Percentiles rank a stretch among this genome's conserved stretches.
Evolutionary conservation across 2,797 vertebrate species (phyloP).

Genomic region (Pseudochaenichthys georgianus): DNA sequence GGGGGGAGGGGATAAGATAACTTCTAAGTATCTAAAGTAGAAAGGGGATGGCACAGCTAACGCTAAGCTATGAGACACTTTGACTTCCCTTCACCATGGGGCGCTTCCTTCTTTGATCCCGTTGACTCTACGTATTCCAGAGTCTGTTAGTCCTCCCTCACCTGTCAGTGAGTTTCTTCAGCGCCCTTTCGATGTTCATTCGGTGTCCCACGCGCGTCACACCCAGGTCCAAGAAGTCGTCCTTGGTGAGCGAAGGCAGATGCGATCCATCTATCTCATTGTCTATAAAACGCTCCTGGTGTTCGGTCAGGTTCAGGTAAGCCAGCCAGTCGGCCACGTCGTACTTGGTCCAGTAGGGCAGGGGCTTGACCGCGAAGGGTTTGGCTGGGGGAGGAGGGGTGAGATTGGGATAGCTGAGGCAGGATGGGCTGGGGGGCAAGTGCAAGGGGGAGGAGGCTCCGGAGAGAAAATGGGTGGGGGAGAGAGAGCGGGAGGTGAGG

Average conservation of each 20-base stretch:
- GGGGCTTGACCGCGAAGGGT: slow-evolving; percentile 93
- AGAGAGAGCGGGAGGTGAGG: slow-evolving; percentile 87
- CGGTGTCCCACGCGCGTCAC: slow-evolving; percentile 96
- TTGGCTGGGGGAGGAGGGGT: slow-evolving; percentile 87
- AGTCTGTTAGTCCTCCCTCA: slow-evolving; percentile 81
- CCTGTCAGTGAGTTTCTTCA: slow-evolving; percentile 96
- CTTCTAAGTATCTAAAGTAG: slow-evolving; percentile 51
- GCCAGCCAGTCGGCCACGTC: slow-evolving; percentile 96
- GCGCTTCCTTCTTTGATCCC: slow-evolving; percentile 53
- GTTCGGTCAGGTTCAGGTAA: slow-evolving; percentile 93
- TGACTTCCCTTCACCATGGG: slow-evolving; percentile 68
- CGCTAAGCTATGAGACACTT: slow-evolving; percentile 61
- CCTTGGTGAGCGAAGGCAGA: slow-evolving; percentile 95
- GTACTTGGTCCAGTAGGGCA: slow-evolving; percentile 97
- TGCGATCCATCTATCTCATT: slow-evolving; percentile 97
- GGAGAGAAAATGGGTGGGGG: slow-evolving; percentile 88
- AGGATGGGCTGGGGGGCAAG: slow-evolving; percentile 81
- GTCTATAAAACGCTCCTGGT: slow-evolving; percentile 94
- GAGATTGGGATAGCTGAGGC: slow-evolving; percentile 84
- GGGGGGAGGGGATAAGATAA: slow-evolving; percentile 50
- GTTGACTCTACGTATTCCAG: slow-evolving; percentile 63
- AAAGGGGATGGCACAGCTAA: slow-evolving; percentile 57
- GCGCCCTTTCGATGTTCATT: slow-evolving; percentile 97
- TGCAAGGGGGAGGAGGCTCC: slow-evolving; percentile 87
- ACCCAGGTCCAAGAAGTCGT: slow-evolving; percentile 96